phyloP scores from a whole-genome alignment of 2,888 invertebrate genomes.

The Trichogramma evanescens region DNA sequence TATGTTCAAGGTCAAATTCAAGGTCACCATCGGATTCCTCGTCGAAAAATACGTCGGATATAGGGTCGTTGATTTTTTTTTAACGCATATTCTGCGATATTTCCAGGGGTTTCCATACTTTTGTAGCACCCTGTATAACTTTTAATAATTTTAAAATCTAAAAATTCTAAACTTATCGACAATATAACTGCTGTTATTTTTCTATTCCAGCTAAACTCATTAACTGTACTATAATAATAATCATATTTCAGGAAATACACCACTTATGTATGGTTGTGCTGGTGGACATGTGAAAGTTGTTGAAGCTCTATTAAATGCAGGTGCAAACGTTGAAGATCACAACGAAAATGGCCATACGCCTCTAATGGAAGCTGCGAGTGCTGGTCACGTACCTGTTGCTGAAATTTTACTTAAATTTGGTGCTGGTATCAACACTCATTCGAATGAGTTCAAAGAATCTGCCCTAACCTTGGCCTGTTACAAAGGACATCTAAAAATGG shows the following conservation, averaged over 20 bases:
- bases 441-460: constrained; percentile 98
- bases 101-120: too few species aligned
- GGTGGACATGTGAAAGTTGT: constrained; percentile 92
- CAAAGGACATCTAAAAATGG: constrained; percentile 96
- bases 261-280: constrained; percentile 93
- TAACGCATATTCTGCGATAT: too few species aligned
- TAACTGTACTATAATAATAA: too few species aligned
- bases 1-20: too few species aligned
- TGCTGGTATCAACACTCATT: constrained; percentile 97
- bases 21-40: too few species aligned
- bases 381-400: constrained; percentile 89
- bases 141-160: too few species aligned
- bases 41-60: too few species aligned
- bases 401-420: constrained; percentile 86
- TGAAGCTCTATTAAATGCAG: constrained; percentile 76
- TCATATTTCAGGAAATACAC: constrained; percentile 69
- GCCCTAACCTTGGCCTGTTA: constrained; percentile 93
- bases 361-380: constrained; percentile 96
- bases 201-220: too few species aligned
- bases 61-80: too few species aligned
- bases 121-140: too few species aligned
- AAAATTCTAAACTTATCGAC: too few species aligned
- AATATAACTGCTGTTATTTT: too few species aligned
- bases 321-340: constrained; percentile 94
- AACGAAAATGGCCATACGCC: constrained; percentile 99